Evolutionary conservation across 2,888 invertebrate genomes (phyloP).

Genomic region (Ophion ellenae): DNA sequence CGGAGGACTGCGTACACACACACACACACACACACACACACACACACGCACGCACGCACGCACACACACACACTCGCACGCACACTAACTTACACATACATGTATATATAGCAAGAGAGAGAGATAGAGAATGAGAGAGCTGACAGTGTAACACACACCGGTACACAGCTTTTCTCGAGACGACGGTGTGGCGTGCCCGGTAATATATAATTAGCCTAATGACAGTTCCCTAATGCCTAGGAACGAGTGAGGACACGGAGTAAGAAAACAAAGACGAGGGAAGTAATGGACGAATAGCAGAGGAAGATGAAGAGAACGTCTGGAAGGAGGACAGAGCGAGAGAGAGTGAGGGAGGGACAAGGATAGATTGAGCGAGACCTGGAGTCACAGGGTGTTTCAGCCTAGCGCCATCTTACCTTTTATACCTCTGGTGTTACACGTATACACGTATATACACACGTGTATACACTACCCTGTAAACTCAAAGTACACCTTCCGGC

Average conservation of each 20-base stretch:
- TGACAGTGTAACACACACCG: constrained; percentile 35
- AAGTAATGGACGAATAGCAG: constrained; percentile 45
- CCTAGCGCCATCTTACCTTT: constrained; percentile 44
- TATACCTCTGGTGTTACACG: constrained; percentile 55
- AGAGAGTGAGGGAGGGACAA: not conserved
- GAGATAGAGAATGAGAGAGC: not conserved
- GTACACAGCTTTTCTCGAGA: constrained; percentile 45
- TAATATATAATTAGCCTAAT: constrained; percentile 73
- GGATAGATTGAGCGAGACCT: constrained; percentile 12
- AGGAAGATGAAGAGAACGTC: constrained; percentile 3
- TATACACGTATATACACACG: constrained; percentile 41
- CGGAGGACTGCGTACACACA: not conserved
- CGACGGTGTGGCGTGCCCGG: constrained; percentile 49
- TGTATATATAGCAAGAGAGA: not conserved
- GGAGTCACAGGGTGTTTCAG: constrained; percentile 49
- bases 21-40: too few relatives aligned
- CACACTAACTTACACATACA: not conserved
- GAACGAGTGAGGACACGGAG: constrained; percentile 43
- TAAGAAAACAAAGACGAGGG: constrained; percentile 28
- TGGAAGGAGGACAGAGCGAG: not conserved
- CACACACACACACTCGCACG: too few relatives aligned
- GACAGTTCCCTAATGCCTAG: constrained; percentile 70
- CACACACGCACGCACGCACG: too few relatives aligned
- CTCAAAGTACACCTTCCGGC: constrained; percentile 45
- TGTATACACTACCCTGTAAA: constrained; percentile 44